Base-by-base conservation (phyloP, 1,140 invertebrate genomes). In the Cotesia vestalis region DNA sequence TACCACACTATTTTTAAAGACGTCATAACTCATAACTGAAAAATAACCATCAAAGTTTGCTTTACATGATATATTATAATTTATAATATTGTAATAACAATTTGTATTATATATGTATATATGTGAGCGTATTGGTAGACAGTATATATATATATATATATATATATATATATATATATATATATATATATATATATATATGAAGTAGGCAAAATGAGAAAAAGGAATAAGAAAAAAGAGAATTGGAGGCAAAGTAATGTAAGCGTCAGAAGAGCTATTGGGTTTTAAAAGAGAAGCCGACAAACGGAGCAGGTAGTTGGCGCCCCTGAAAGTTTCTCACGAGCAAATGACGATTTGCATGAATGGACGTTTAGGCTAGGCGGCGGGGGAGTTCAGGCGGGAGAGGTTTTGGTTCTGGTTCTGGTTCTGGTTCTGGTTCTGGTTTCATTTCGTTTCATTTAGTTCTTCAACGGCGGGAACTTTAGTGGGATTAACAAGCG, bases 261-360 rank as follows among this genome's bases (percentile, higher is more conserved):
- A 46, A 46, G 40, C 40, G 40, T 46, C 40, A 36, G 52, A 69
- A 59, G 66, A 36, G 17, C 34, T 17, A 14, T 35, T 27, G 20
- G 53, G 62, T 12, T 34, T 40, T 12, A 68, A 72, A 4, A 38
- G 53, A 20, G 59, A 17, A 53, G 52, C 55, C 35, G 38, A 66
- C 52, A 70, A 66, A 66, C 12, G 38, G 55, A 69, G 53, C 72
- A 69, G 72, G 71, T 72, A 72, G 63, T 72, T 72, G 64, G 63
- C 70, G 62, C 64, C 64, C 64, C 63, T 52, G 64, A 60, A 61
- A 67, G 57, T 60, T 51, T 59, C 63, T 51, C 64, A 68, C 53
- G 66, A 59, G 55, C 36, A 57, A 68, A 61, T 36, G 62, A 69
- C 59, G 53, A 73, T 70, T 66, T 70, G 72, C 67, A 73, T 75